These are phyloP conservation scores for Coluber constrictor DNA, from an alignment of 2,797 vertebrate genomes.

Conservation along the genomic window DNA sequence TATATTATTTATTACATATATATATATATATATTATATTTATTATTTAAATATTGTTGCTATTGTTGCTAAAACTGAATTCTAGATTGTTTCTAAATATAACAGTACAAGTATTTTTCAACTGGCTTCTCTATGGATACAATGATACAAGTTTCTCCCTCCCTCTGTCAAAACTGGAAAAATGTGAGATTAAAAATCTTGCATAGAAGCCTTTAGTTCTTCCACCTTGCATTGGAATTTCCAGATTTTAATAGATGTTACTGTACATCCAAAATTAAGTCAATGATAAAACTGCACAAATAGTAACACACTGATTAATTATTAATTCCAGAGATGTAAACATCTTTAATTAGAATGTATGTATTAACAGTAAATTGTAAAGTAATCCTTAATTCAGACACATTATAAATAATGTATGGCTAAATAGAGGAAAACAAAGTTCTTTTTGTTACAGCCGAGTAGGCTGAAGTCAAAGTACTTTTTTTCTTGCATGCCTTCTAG, in stretches of 20 bases:
- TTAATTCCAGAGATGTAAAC: background rate
- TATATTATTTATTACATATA: background rate
- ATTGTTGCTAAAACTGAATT: background rate
- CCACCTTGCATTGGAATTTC: background rate
- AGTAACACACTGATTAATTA: background rate
- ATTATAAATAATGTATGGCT: background rate
- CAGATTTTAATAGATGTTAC: background rate
- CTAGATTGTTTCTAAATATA: background rate
- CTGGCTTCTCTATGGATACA: background rate
- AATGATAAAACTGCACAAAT: background rate
- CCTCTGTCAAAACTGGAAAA: background rate
- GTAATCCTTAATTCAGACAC: background rate
- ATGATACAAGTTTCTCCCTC: background rate
- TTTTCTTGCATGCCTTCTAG: background rate
- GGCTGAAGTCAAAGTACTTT: background rate
- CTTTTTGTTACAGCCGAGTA: background rate
- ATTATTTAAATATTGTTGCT: background rate
- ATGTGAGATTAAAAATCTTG: background rate
- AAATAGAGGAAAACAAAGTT: background rate
- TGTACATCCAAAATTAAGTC: background rate
- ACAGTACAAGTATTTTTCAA: background rate
- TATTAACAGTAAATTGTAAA: background rate
- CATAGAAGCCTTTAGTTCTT: background rate
- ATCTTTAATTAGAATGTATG: too few species aligned
- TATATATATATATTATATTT: background rate